Evolutionary conservation across 2,113 vertebrate species (phyloP).

Genomic region (Semicossyphus pulcher): DNA sequence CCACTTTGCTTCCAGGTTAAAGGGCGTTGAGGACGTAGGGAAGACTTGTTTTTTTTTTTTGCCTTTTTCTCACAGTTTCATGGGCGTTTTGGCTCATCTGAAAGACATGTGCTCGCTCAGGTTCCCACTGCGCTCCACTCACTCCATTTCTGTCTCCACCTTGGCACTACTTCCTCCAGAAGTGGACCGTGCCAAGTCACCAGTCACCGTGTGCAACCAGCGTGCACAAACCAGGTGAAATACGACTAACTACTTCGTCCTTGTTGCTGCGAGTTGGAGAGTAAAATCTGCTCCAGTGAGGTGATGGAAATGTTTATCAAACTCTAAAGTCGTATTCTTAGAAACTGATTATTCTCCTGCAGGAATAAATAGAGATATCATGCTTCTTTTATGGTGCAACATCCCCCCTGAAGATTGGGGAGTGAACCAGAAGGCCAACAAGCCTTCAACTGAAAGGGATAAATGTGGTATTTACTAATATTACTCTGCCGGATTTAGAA

Average conservation of each 20-base stretch:
- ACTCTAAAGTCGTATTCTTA: slow-evolving; percentile 24
- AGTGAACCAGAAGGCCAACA: slow-evolving; percentile 26
- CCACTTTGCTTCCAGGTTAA: slow-evolving; percentile 49
- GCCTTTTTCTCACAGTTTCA: slow-evolving; percentile 68
- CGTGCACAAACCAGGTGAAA: slow-evolving; percentile 60
- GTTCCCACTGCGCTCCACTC: slow-evolving; percentile 81
- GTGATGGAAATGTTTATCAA: not conserved
- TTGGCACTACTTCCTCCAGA: slow-evolving; percentile 73
- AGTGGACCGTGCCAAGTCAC: slow-evolving; percentile 75
- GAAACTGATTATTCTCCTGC: not conserved
- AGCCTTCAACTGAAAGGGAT: slow-evolving; percentile 24
- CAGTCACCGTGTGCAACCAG: slow-evolving; percentile 53
- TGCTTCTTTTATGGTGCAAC: slow-evolving; percentile 26
- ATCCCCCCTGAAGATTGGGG: slow-evolving; percentile 8
- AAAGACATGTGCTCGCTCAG: slow-evolving; percentile 83
- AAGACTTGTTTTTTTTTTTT: slow-evolving; percentile 46
- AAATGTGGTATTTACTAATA: slow-evolving; percentile 45
- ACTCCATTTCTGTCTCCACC: slow-evolving; percentile 77
- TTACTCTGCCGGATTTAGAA: slow-evolving; percentile 62
- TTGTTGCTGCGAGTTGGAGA: not conserved
- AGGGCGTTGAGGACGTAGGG: slow-evolving; percentile 39
- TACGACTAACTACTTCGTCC: slow-evolving; percentile 7
- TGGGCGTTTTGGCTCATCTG: slow-evolving; percentile 77
- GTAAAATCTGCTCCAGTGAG: not conserved
- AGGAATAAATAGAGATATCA: not conserved